These are phyloP conservation scores for Cariama cristata DNA, from an alignment of 2,113 vertebrate species.

Conservation along the genomic window DNA sequence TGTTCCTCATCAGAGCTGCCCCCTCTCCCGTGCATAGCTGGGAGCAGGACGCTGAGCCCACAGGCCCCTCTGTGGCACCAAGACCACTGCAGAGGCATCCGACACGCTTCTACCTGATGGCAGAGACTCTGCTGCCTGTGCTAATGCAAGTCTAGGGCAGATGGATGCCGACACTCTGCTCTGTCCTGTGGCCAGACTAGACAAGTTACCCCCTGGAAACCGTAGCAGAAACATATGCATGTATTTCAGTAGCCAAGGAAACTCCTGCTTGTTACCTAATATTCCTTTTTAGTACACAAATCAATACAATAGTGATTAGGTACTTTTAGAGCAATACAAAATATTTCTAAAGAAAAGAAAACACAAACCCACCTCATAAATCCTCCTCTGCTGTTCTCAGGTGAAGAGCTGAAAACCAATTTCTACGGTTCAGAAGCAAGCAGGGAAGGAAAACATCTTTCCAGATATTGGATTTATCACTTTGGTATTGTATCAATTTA, in stretches of 20 bases:
- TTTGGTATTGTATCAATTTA: constrained; percentile 61
- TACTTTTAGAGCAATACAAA: neutral
- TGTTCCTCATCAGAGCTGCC: neutral
- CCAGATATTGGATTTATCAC: constrained; percentile 66
- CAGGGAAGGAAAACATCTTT: constrained; percentile 60
- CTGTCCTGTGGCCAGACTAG: neutral
- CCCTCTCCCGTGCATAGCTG: rapidly evolving
- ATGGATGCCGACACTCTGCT: neutral
- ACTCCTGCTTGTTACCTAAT: neutral
- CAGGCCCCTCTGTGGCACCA: rapidly evolving
- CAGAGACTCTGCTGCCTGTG: neutral
- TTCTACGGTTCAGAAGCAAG: constrained; percentile 47
- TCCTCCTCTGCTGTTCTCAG: neutral
- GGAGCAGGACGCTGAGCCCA: neutral
- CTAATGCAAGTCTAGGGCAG: neutral
- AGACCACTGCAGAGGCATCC: neutral
- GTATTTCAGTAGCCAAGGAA: neutral
- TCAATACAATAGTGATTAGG: neutral
- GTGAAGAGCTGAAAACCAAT: constrained; percentile 55
- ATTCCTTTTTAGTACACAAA: neutral
- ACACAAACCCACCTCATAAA: neutral
- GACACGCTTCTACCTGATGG: neutral
- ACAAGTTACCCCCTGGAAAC: neutral
- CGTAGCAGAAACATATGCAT: neutral
- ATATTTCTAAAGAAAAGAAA: neutral